These are phyloP conservation scores for Gobiocypris rarus DNA, from an alignment of 2,113 vertebrate genomes.

Conservation along the genomic window DNA sequence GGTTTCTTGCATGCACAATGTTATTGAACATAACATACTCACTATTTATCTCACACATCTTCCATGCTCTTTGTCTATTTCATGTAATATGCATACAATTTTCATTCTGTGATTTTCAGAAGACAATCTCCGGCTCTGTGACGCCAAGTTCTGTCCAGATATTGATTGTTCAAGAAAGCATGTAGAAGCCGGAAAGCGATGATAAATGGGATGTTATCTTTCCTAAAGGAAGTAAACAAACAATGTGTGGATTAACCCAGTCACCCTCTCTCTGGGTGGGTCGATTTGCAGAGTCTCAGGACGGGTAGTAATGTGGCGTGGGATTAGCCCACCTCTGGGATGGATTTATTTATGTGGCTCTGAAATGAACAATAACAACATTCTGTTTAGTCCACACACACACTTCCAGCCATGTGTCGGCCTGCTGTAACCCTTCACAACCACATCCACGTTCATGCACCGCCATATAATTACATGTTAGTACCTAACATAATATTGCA, in stretches of 20 bases:
- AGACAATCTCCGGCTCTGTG: neutral
- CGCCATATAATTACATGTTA: constrained; percentile 10
- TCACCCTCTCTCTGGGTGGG: constrained; percentile 59
- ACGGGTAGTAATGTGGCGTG: constrained; percentile 59
- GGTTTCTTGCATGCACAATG: constrained; percentile 29
- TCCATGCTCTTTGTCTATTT: constrained; percentile 9
- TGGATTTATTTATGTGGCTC: constrained; percentile 62
- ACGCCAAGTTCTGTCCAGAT: neutral
- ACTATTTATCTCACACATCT: neutral
- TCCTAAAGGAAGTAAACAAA: constrained; percentile 62
- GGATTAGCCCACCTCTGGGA: constrained; percentile 70
- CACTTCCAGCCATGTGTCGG: neutral
- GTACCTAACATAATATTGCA: neutral
- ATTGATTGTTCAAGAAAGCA: constrained; percentile 16
- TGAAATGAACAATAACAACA: constrained; percentile 67
- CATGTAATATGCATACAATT: constrained; percentile 25
- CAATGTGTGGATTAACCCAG: constrained; percentile 68
- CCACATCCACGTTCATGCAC: neutral
- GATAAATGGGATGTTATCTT: constrained; percentile 26
- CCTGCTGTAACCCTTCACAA: neutral
- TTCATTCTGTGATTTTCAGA: neutral
- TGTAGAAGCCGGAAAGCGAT: neutral
- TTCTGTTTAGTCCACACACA: neutral
- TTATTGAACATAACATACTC: constrained; percentile 3
- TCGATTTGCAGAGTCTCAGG: constrained; percentile 66